These are phyloP conservation scores for Drosophila mojavensis DNA, from an alignment of 1,140 invertebrate species.

Conservation along the genomic window DNA sequence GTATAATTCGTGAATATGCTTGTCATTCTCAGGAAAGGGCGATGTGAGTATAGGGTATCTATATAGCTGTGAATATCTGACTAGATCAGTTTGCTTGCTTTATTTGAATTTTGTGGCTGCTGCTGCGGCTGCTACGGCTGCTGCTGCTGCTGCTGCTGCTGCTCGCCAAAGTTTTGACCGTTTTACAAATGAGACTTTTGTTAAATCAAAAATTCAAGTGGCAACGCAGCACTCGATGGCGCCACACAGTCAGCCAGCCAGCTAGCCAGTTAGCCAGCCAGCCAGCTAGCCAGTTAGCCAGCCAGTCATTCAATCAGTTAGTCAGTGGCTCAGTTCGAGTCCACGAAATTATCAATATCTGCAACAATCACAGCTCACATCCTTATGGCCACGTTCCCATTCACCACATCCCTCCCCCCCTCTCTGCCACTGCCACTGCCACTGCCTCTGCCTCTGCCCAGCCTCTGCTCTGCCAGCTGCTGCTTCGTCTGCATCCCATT, in stretches of 20 bases:
- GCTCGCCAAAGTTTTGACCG: slow-evolving; percentile 39
- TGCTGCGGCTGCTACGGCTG: not conserved
- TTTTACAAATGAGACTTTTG: slow-evolving; percentile 80
- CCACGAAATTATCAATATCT: slow-evolving; percentile 46
- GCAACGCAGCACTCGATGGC: slow-evolving; percentile 76
- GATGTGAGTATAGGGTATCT: not conserved
- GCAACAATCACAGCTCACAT: slow-evolving; percentile 25
- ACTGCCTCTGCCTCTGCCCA: not conserved
- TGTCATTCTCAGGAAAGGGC: too few relatives aligned
- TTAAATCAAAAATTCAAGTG: slow-evolving; percentile 82
- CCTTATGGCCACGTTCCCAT: slow-evolving; percentile 4
- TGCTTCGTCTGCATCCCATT: slow-evolving; percentile 5
- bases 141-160: not conserved
- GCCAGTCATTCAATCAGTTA: not conserved
- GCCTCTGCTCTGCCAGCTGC: not conserved
- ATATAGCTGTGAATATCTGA: not conserved
- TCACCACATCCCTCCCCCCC: not conserved
- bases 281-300: not conserved
- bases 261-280: not conserved
- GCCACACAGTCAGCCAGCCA: slow-evolving; percentile 49
- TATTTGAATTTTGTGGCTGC: slow-evolving; percentile 62
- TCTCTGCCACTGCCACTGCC: not conserved
- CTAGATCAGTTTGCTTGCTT: slow-evolving; percentile 21
- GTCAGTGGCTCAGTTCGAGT: not conserved
- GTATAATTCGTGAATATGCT: too few relatives aligned